These are phyloP conservation scores for Triops longicaudatus DNA, from an alignment of 1,140 invertebrate genomes.

Conservation along the genomic window DNA sequence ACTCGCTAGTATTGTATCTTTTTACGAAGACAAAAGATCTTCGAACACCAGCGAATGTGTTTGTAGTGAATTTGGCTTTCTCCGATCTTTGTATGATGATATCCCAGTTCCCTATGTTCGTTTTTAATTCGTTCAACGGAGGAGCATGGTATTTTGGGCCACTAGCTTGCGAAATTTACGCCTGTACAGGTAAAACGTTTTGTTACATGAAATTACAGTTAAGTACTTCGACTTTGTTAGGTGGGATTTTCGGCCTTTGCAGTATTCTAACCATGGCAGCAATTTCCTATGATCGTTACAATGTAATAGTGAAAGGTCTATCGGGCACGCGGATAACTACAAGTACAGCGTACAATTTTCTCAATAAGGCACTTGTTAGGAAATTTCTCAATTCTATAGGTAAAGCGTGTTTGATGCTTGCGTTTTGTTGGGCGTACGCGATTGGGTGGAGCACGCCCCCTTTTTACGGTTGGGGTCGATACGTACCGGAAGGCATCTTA, in stretches of 20 bases:
- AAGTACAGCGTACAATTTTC: neutral
- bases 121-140: conserved; percentile 41
- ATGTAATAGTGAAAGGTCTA: conserved; percentile 25
- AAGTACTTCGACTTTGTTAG: neutral
- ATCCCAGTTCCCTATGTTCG: conserved; percentile 32
- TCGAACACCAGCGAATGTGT: conserved; percentile 70
- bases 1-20: conserved; percentile 36
- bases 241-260: conserved; percentile 23
- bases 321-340: conserved; percentile 22
- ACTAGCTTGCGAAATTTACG: conserved; percentile 28
- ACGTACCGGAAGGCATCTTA: conserved; percentile 80
- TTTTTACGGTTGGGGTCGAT: conserved; percentile 41
- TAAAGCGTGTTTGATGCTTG: conserved; percentile 16
- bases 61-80: conserved; percentile 78
- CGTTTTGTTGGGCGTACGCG: conserved; percentile 26
- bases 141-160: conserved; percentile 31
- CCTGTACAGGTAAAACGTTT: conserved; percentile 27
- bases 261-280: conserved; percentile 26
- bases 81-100: conserved; percentile 83
- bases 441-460: conserved; percentile 27
- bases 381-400: neutral
- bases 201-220: neutral
- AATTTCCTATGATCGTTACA: conserved; percentile 27
- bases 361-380: neutral
- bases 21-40: conserved; percentile 43